phyloP scores from a whole-genome alignment of 2,797 vertebrate genomes.

The Gymnothorax javanicus region DNA sequence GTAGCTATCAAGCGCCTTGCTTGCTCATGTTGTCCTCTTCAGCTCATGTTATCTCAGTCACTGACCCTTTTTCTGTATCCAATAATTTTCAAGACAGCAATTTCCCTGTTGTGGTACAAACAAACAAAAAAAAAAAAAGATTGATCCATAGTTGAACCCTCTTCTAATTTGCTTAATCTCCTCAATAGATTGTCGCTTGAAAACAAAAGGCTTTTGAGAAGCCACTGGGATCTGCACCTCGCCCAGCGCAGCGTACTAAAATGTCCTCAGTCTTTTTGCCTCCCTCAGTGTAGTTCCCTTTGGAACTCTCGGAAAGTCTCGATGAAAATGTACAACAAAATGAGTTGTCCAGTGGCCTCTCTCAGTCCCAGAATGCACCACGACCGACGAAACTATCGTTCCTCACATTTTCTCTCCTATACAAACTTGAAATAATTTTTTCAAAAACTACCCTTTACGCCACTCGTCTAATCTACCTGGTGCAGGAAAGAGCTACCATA shows the following conservation, averaged over 20 bases:
- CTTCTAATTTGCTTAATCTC: conserved; percentile 75
- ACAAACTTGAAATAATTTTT: conserved; percentile 67
- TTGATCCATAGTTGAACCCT: conserved; percentile 53
- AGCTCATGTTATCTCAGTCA: conserved; percentile 43
- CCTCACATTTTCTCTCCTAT: conserved; percentile 38
- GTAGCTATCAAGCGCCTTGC: conserved; percentile 66
- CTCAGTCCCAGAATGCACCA: conserved; percentile 59
- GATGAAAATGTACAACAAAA: conserved; percentile 65
- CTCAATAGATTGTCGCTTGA: conserved; percentile 82
- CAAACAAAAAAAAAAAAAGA: conserved; percentile 56
- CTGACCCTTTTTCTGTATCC: conserved; percentile 48
- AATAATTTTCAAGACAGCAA: conserved; percentile 58
- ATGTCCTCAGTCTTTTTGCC: conserved; percentile 40
- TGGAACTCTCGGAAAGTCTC: conserved; percentile 61
- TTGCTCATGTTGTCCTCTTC: conserved; percentile 33
- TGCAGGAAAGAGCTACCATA: conserved; percentile 73
- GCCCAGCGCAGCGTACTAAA: conserved; percentile 64
- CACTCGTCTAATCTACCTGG: conserved; percentile 65
- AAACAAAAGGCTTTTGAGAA: conserved; percentile 72
- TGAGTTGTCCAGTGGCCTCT: conserved; percentile 73
- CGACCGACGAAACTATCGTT: conserved; percentile 54
- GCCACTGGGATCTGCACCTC: conserved; percentile 62
- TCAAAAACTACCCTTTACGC: conserved; percentile 65
- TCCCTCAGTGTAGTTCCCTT: conserved; percentile 57
- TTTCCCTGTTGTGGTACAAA: conserved; percentile 67